Percentiles rank a stretch among this genome's conserved stretches.
Conservation (phyloP, 2,113 vertebrate genomes). For the Heterotis niloticus region DNA sequence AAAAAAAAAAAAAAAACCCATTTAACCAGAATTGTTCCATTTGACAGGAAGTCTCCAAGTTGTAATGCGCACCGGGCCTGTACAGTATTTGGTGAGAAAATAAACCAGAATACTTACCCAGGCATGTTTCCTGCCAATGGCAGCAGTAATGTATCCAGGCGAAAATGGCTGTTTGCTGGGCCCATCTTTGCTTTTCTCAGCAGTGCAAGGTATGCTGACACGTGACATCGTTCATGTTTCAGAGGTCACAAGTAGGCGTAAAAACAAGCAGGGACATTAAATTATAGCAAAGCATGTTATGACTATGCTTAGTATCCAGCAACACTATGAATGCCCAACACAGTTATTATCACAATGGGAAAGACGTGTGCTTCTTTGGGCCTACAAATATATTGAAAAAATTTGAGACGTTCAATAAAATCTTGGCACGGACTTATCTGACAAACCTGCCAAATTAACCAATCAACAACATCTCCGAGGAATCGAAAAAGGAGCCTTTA, state of each 20-base stretch:
- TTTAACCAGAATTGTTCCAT: slow-evolving; percentile 15
- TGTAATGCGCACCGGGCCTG: slow-evolving; percentile 2
- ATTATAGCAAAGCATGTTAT: neutral
- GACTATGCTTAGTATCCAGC: neutral
- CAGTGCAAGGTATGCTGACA: too few relatives aligned
- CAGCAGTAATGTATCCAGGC: slow-evolving; percentile 2
- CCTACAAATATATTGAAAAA: neutral
- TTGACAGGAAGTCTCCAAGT: slow-evolving; percentile 9
- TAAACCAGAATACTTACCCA: slow-evolving; percentile 18
- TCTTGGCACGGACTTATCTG: neutral
- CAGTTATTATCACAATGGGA: neutral
- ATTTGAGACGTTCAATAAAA: neutral
- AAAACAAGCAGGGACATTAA: neutral
- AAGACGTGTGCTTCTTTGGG: neutral
- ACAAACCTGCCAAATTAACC: neutral
- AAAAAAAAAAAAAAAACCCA: neutral
- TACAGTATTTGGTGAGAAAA: slow-evolving; percentile 17
- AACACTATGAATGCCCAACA: neutral
- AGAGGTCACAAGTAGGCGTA: neutral
- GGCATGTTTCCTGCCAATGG: slow-evolving; percentile 5
- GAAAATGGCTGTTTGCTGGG: slow-evolving; percentile 1
- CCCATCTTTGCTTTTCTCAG: neutral
- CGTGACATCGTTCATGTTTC: too few relatives aligned
- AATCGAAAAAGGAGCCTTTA: neutral
- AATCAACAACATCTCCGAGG: slow-evolving; percentile 5